Conservation (phyloP, 2,888 invertebrate genomes). For the Ichneumon xanthorius region DNA sequence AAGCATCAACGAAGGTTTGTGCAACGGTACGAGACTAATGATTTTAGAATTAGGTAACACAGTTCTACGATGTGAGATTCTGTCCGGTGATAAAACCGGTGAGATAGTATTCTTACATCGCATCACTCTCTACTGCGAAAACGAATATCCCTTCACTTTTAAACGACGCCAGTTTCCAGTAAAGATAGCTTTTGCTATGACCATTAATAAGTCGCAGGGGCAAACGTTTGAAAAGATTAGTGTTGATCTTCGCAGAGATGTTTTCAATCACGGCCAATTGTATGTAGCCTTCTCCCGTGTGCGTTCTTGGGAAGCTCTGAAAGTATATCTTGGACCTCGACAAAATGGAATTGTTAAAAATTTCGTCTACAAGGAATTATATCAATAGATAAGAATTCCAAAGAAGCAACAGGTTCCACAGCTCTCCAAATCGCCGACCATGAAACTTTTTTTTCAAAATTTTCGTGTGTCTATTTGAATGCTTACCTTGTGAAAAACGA, state of each 20-base stretch:
- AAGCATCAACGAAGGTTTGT: too few relatives aligned
- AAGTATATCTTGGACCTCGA: constrained; percentile 45
- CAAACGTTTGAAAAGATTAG: too few relatives aligned
- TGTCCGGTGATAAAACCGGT: constrained; percentile 42
- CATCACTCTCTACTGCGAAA: constrained; percentile 59
- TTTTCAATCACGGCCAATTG: constrained; percentile 65
- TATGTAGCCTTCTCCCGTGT: constrained; percentile 54
- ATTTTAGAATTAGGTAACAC: too few relatives aligned
- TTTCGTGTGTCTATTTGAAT: too few relatives aligned
- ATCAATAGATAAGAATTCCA: background rate
- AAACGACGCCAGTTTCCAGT: constrained; percentile 11
- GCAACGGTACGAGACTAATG: too few relatives aligned
- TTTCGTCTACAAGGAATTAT: constrained; percentile 6
- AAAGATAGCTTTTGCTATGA: constrained; percentile 34
- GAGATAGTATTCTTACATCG: constrained; percentile 53
- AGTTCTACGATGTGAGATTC: too few relatives aligned
- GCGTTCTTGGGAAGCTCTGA: constrained; percentile 56
- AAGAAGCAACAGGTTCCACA: background rate
- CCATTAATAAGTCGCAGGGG: constrained; percentile 24
- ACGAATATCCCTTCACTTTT: background rate
- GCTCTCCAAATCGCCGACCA: too few relatives aligned
- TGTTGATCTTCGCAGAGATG: constrained; percentile 39
- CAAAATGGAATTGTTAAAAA: constrained; percentile 16
- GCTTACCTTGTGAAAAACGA: too few relatives aligned
- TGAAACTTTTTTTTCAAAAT: too few relatives aligned